Evolutionary conservation across 2,113 vertebrate genomes (phyloP), one percentile per base, ranked within the genome.

Genomic region (Sphaerodactylus townsendi): DNA sequence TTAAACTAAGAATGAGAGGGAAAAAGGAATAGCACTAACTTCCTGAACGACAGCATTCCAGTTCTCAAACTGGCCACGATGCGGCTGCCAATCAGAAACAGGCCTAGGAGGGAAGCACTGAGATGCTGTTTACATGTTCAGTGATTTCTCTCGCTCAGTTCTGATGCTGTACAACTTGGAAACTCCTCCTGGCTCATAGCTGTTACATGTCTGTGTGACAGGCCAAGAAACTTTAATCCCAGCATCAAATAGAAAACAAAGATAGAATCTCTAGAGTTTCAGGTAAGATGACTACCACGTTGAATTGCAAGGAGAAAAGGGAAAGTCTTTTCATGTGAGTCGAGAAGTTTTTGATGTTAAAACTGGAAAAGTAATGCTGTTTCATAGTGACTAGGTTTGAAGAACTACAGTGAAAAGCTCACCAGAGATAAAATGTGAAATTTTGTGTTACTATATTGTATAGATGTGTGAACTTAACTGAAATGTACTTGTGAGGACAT

Each of bases 11-110:
- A 87, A 87, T 15, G 86, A 83, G 94, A 89, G 68, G 75, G 85
- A 66, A 69, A 88, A 89, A 23, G 15, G 84, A 91, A 77, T 85
- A 35, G 1, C 81, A 19, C 10, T 84, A 3, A 30, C 92, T 95
- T 95, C 93, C 94, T 91, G 94, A 90, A 77, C 65, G 85, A 94
- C 89, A 78, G 39, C 91, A 90, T 93, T 95, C 93, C 91, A 91
- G 84, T 2, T 2, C 19, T 86, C 88, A 82, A 87, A 77, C 0
- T 2, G 74, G 86, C 92, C 89, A 59, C 37, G 82, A 59, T 83
- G 46, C 88, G 83, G 93, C 90, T 93, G 88, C 92, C 23, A 33
- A 64, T 92, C 86, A 91, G 93, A 83, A 10, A 0, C 25, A 68
- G 82, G 56, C 89, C 91, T n/a, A 66, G 23, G 62, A 86, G 75